Percentiles rank a stretch among this genome's conserved stretches.
Conservation (phyloP, 2,888 invertebrate genomes). For the Xylota sylvarum region DNA sequence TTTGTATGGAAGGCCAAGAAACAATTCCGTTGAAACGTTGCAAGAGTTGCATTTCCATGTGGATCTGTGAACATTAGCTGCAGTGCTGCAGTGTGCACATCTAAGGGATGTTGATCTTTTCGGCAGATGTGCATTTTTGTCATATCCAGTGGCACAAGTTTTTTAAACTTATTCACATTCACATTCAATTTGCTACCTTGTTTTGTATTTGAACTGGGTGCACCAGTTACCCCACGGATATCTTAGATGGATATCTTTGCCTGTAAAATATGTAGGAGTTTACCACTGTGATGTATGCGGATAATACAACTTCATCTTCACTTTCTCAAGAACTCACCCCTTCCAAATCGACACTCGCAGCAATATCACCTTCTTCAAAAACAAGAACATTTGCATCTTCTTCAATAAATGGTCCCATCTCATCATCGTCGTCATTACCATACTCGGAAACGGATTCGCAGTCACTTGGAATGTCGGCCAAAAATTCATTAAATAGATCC, state of each 20-base stretch:
- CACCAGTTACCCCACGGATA: neutral
- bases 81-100: conserved; percentile 1
- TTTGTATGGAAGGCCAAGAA: neutral
- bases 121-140: neutral
- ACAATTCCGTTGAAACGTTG: neutral
- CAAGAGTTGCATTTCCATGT: neutral
- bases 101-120: neutral
- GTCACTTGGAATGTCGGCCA: too few species aligned
- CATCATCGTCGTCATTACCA: neutral
- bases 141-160: neutral
- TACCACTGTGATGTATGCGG: neutral
- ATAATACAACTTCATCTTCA: neutral
- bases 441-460: neutral
- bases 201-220: neutral
- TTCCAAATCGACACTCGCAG: too few species aligned
- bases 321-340: too few species aligned
- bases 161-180: neutral
- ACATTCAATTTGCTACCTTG: neutral
- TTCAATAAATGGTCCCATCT: too few species aligned
- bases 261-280: neutral
- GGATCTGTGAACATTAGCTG: neutral
- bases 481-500: too few species aligned
- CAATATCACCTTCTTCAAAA: too few species aligned
- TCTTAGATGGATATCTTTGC: neutral
- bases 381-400: too few species aligned